phyloP scores from a whole-genome alignment of 2,113 vertebrate species.

The Nothobranchius kuhntae region DNA sequence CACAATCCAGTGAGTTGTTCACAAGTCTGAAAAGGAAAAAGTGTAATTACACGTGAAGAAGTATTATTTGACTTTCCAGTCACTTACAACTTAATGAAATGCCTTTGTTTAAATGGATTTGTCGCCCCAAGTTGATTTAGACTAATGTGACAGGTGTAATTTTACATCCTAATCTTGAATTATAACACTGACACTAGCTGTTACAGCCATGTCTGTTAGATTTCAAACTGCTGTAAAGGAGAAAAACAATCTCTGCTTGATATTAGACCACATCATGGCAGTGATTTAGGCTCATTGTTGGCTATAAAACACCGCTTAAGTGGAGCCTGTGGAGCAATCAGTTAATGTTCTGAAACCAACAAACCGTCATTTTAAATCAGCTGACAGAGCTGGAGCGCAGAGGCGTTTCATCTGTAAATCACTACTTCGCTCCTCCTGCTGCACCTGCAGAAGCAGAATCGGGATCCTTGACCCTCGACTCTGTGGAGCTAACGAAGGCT shows the following conservation, averaged over 20 bases:
- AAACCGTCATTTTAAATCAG: conserved; percentile 51
- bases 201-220: conserved; percentile 14
- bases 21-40: not conserved
- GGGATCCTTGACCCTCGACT: conserved; percentile 18
- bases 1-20: not conserved
- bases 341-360: conserved; percentile 60
- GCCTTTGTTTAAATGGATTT: not conserved
- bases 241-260: conserved; percentile 46
- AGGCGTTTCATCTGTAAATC: conserved; percentile 23
- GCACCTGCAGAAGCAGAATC: conserved; percentile 1
- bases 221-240: conserved; percentile 25
- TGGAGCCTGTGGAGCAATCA: conserved; percentile 59
- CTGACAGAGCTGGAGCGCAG: conserved; percentile 37
- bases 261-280: conserved; percentile 51
- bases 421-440: conserved; percentile 3
- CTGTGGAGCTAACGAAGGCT: conserved; percentile 8
- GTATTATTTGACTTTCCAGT: not conserved
- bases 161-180: not conserved
- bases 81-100: not conserved
- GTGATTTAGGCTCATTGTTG: conserved; percentile 56
- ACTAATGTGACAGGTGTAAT: not conserved
- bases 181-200: not conserved
- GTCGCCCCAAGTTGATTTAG: conserved; percentile 1
- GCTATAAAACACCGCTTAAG: conserved; percentile 52
- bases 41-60: not conserved